Evolutionary conservation across 2,888 invertebrate species (phyloP), one percentile per base, ranked within the genome.

Genomic region (Criorhina ranunculi): DNA sequence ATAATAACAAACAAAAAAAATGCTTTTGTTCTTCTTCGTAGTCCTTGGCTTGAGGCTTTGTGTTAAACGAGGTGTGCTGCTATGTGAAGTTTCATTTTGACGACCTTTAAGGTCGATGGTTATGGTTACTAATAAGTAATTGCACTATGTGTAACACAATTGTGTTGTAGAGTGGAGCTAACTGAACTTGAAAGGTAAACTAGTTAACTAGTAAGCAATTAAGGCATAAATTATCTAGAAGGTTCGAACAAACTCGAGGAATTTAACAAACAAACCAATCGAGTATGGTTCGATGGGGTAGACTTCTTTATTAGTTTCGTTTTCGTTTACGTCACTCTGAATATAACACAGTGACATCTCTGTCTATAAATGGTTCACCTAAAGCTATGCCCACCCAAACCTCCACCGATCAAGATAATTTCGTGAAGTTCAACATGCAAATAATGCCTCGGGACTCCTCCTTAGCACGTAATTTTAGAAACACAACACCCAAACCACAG

Each of bases 401-500:
- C 24, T 24, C 33, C 31, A 31, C 17, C 53, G 15, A 12, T 15
- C 37, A 35, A 35, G 51, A 6, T 24, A 24, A 57, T 42, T 31
- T 67, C 70, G 66, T 83, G 82, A 83, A 83, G 82, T 83, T 83
- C 82, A 83, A 73, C 31, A 69, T 62, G 44, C 60, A 73, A 73
- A 75, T 67, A 53, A 66, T 44, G 59, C 73, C 79, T 66, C 37
- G 29, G 35, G 55, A 37, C 72, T 66, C 67, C 78, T 78, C 78
- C 82, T 67, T 72, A 40, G 17, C 49, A 64, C 64, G 64, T 55
- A 46, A 46, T 35, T 67, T 55, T 57, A 31, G 60, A 76, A 37
- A 19, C 46, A 64, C 53, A 55, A 76, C 62, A 75, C 81, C 55
- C 29, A 44, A 70, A 33, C 70, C 49, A 57, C 55, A 5, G 67